Conservation (phyloP, 2,888 invertebrate species). For the Micoletzkya japonica region DNA sequence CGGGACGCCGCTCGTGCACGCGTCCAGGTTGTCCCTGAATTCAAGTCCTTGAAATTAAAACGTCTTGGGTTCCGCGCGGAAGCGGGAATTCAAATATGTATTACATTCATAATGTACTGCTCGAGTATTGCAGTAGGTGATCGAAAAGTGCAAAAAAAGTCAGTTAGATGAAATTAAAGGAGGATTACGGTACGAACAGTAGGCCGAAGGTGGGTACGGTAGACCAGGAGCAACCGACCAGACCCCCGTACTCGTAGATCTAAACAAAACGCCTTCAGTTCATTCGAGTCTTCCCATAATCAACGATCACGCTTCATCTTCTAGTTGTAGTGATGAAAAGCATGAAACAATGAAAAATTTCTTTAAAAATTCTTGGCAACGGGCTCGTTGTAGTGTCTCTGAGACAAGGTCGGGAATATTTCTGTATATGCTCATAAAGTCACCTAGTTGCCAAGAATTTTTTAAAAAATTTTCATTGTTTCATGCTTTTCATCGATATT, state of each 20-base stretch:
- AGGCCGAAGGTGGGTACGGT: constrained; percentile 21
- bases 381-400: too few species aligned
- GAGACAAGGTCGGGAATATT: too few species aligned
- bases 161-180: background rate
- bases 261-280: background rate
- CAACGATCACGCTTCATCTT: background rate
- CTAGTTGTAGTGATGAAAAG: background rate
- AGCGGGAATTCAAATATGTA: too few species aligned
- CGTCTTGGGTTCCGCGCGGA: too few species aligned
- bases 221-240: constrained; percentile 18
- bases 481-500: too few species aligned
- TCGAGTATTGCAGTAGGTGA: background rate
- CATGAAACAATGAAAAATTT: background rate
- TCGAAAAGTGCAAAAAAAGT: background rate
- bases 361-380: too few species aligned
- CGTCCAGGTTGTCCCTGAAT: constrained; percentile 34
- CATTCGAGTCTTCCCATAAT: background rate
- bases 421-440: too few species aligned
- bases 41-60: too few species aligned
- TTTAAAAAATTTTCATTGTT: too few species aligned
- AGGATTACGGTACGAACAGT: background rate
- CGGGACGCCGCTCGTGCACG: constrained; percentile 37
- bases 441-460: too few species aligned
- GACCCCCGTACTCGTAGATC: constrained; percentile 14
- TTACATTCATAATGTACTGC: background rate